Evolutionary conservation across 2,797 vertebrate species (phyloP), one percentile per base, ranked within the genome.

Genomic region (Gobionotothen gibberifrons): DNA sequence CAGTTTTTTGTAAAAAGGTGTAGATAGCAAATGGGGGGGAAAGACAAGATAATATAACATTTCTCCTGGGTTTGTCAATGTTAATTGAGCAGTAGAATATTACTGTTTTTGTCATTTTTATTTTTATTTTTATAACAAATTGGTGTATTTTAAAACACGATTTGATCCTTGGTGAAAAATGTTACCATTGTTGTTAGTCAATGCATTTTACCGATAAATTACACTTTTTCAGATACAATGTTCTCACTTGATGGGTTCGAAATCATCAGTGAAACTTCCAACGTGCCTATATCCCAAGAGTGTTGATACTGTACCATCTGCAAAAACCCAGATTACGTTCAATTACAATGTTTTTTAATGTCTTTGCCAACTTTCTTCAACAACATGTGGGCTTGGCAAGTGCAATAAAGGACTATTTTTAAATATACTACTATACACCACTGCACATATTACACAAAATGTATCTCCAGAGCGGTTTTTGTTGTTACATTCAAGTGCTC

Each of bases 401-500:
- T 12, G 15, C 13, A 21, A 14, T 10, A 36, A 42, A 36, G 39
- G 47, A 7, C 2, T 65, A n/a, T 57, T 56, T 36, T 36, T 36
- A 36, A 44, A 29, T 29, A 14, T 26, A 19, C 17, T 47, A 19
- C 21, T 9, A 11, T 40, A 47, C 4, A 44, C 13, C 9, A 10
- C 19, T 16, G 39, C 32, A 44, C 44, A 56, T 75, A 44, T 48
- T 32, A 32, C 49, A 69, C 46, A 59, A 40, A 71, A 53, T 62
- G 22, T 46, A 54, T 70, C 65, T 40, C 19, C 40, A 39, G 55
- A 64, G 9, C 19, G 8, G 1, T 17, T 13, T 29, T 58, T 69
- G 74, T 51, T 74, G 60, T 36, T 74, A 59, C 57, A 14, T 32
- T 74, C 15, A 69, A 56, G 56, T 69, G 67, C 53, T 66, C 9